Percentiles rank a stretch among this genome's conserved stretches.
These are phyloP conservation scores for Vipera latastei DNA, from an alignment of 2,797 vertebrate species.

Conservation along the genomic window DNA sequence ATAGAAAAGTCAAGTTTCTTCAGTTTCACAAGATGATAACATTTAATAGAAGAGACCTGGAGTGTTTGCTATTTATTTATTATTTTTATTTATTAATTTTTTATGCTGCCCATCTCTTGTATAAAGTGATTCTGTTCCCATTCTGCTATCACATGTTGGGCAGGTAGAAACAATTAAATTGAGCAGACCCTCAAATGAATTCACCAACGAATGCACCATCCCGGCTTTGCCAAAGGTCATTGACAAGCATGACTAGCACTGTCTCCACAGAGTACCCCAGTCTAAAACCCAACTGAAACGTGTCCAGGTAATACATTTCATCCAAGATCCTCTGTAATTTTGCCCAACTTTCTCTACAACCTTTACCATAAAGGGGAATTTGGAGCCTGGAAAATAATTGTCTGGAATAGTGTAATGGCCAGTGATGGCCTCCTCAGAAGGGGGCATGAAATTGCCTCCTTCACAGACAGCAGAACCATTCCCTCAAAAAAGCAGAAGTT, in stretches of 20 bases:
- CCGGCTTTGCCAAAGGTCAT: not conserved
- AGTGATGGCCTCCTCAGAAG: not conserved
- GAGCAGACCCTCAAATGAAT: not conserved
- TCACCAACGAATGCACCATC: not conserved
- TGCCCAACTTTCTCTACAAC: not conserved
- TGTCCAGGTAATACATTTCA: not conserved
- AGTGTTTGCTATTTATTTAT: not conserved
- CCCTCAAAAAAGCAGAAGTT: not conserved
- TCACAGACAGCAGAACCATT: not conserved
- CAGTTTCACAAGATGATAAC: not conserved
- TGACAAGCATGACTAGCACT: not conserved
- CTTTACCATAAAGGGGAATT: not conserved
- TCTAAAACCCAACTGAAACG: not conserved
- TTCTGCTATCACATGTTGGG: not conserved
- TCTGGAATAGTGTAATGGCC: not conserved
- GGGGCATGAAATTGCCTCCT: not conserved
- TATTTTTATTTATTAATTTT: not conserved
- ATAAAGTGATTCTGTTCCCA: not conserved
- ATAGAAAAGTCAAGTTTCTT: not conserved
- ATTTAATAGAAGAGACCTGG: not conserved
- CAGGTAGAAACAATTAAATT: not conserved
- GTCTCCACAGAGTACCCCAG: not conserved
- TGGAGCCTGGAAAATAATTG: not conserved
- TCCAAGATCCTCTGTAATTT: not conserved
- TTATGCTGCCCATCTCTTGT: not conserved